Evolutionary conservation across 2,888 invertebrate species (phyloP), one percentile per base, ranked within the genome.

Genomic region (Ecliptopera silaceata): DNA sequence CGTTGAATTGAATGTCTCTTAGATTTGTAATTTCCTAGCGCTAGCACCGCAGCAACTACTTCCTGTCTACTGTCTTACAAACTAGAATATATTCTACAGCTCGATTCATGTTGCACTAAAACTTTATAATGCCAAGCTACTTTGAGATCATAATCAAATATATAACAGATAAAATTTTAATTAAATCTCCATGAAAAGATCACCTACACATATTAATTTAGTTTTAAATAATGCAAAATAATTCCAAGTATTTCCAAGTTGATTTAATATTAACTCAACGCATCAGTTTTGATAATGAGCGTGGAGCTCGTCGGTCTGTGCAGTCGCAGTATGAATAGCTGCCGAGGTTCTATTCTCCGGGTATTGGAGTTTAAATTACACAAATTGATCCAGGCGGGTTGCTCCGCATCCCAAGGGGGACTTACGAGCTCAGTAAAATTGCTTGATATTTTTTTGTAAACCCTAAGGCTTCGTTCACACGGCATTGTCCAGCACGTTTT

Each of bases 351-450:
- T 84, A 79, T 80, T 82, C 82, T 83, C 86, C 80, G 82, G 79
- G 85, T 86, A 86, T 80, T 75, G 77, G 76, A 80, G 82, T 83
- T 83, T 82, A 82, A 85, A 86, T 88, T 85, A 85, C 85, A 81
- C 77, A 80, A 88, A 86, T 85, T 84, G 85, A 85, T 85, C 81
- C 83, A 71, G 72, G 69, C 78, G 77, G 76, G 68, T 74, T 74
- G 74, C 74, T 67, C 64, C 70, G 71, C 58, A 65, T 81, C 78
- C 75, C 76, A 54, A 45, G 79, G 77, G 80, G 75, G 79, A 75
- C 73, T 79, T 71, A 69, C 66, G 61, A 66, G 67, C 65, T 69
- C 65, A 59, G 68, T 72, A 60, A 59, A 59, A 66, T 70, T 63
- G 63, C 59, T 68, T 57, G 69, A 63, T 70, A 73, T 73, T 74